These are phyloP conservation scores for Esox masquinongy DNA, from an alignment of 2,797 vertebrate genomes.

Conservation along the genomic window DNA sequence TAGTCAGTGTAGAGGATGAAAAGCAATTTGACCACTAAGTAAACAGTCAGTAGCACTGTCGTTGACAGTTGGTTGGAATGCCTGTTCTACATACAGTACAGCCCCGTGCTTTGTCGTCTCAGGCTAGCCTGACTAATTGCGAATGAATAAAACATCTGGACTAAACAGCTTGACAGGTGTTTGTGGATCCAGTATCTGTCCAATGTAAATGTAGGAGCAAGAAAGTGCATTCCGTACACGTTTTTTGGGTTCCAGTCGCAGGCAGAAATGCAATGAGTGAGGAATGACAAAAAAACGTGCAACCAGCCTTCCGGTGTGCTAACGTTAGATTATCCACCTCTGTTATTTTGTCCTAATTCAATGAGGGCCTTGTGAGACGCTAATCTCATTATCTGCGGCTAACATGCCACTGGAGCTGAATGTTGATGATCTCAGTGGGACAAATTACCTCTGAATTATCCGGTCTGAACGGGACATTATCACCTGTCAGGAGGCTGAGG, in stretches of 20 bases:
- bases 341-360: slow-evolving; percentile 64
- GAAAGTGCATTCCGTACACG: background rate
- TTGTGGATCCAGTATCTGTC: background rate
- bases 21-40: too few relatives aligned
- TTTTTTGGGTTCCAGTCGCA: background rate
- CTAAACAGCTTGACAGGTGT: background rate
- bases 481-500: slow-evolving; percentile 68
- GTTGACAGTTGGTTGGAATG: background rate
- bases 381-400: slow-evolving; percentile 74
- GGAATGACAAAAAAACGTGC: background rate
- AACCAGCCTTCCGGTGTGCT: background rate
- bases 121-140: background rate
- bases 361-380: slow-evolving; percentile 51
- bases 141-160: background rate
- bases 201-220: background rate
- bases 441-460: slow-evolving; percentile 75
- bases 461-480: slow-evolving; percentile 70
- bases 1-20: too few relatives aligned
- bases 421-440: slow-evolving; percentile 62
- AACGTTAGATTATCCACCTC: slow-evolving; percentile 55
- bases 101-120: background rate
- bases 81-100: background rate
- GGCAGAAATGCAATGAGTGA: background rate
- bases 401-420: slow-evolving; percentile 53
- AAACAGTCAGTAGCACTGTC: too few relatives aligned